These are phyloP conservation scores for Capra hircus DNA, from an alignment of 2,113 vertebrate genomes.

Conservation along the genomic window DNA sequence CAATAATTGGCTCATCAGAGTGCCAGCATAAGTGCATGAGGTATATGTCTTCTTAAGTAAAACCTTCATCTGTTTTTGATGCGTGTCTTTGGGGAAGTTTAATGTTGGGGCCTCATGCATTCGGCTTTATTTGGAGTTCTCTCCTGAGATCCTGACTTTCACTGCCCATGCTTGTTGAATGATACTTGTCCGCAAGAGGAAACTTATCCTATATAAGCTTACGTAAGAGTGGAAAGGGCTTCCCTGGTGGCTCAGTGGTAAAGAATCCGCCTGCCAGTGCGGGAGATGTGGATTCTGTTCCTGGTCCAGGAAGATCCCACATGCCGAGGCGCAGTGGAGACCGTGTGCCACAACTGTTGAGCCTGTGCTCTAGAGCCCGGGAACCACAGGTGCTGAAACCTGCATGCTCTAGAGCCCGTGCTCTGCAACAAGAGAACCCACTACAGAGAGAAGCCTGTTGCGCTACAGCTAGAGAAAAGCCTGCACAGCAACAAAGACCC, in stretches of 20 bases:
- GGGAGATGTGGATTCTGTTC: neutral
- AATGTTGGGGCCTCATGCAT: neutral
- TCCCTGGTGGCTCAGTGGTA: neutral
- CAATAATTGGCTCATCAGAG: neutral
- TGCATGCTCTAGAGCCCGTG: neutral
- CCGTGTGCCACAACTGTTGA: neutral
- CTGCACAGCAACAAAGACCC: neutral
- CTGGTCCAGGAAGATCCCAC: neutral
- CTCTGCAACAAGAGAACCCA: neutral
- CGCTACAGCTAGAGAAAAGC: neutral
- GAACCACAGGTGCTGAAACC: neutral
- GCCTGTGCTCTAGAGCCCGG: neutral
- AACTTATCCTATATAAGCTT: neutral
- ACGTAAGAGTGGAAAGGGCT: neutral
- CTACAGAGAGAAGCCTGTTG: neutral
- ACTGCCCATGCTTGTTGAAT: neutral
- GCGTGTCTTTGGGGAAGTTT: neutral
- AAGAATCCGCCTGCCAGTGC: neutral
- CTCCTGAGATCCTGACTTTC: neutral
- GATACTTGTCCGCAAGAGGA: neutral
- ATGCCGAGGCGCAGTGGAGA: neutral
- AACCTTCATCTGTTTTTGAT: neutral
- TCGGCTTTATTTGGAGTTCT: neutral
- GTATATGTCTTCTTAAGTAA: neutral
- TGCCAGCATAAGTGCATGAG: neutral